Conservation (phyloP, 2,113 vertebrate genomes). For the Cranoglanis bouderius region DNA sequence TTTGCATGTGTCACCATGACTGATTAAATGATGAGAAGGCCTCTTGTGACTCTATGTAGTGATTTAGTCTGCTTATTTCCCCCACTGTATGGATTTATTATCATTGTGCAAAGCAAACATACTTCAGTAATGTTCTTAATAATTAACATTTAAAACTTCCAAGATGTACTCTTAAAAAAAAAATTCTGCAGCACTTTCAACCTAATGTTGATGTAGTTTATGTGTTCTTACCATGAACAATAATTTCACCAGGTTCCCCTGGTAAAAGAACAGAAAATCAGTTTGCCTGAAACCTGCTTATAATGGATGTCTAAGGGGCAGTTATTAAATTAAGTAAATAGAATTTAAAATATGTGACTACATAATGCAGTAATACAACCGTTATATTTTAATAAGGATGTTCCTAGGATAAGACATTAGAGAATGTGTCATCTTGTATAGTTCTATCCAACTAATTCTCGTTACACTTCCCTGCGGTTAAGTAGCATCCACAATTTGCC, state of each 20-base stretch:
- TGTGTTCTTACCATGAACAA: neutral
- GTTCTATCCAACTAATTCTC: neutral
- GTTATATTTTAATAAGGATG: neutral
- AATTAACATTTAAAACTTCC: neutral
- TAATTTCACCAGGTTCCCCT: neutral
- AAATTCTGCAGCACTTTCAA: neutral
- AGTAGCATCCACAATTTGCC: neutral
- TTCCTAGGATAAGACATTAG: neutral
- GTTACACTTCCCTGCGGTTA: neutral
- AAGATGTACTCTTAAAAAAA: neutral
- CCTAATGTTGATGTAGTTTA: neutral
- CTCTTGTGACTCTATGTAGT: neutral
- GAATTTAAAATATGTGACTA: neutral
- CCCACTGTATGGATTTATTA: neutral
- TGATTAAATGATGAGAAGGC: neutral
- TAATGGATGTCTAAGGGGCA: neutral
- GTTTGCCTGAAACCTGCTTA: neutral
- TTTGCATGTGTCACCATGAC: neutral
- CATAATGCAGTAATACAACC: neutral
- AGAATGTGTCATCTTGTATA: neutral
- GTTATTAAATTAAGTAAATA: neutral
- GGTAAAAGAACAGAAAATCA: neutral
- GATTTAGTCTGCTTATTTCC: neutral
- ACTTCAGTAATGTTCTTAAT: neutral
- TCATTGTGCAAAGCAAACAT: neutral